Evolutionary conservation across 1,140 invertebrate genomes (phyloP).

Genomic region (Tribolium castaneum): DNA sequence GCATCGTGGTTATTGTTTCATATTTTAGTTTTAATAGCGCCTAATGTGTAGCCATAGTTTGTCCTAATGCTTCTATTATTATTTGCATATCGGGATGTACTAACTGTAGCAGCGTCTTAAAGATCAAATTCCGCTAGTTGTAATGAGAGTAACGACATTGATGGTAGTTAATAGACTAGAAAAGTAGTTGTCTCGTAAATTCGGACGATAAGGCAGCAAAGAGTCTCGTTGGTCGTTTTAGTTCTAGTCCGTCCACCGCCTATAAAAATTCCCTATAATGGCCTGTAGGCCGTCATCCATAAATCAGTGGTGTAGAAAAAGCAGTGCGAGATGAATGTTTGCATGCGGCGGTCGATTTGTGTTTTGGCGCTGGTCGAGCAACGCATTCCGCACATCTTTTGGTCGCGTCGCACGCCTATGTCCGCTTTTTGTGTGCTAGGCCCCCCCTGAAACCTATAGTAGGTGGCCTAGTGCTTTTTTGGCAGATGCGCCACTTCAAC

Average conservation of each 20-base stretch:
- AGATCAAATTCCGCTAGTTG: no score
- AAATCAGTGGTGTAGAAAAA: slow-evolving; percentile 60
- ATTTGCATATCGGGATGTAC: not conserved
- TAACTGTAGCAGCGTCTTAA: no score
- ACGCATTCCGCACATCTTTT: slow-evolving; percentile 52
- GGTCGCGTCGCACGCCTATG: slow-evolving; percentile 41
- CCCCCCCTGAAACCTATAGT: slow-evolving; percentile 15
- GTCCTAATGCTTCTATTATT: not conserved
- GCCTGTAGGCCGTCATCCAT: slow-evolving; percentile 56
- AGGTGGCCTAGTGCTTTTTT: slow-evolving; percentile 12
- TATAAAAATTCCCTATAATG: slow-evolving; percentile 15
- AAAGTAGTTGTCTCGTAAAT: slow-evolving; percentile 11
- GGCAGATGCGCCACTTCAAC: slow-evolving; percentile 3
- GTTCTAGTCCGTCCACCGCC: slow-evolving; percentile 1
- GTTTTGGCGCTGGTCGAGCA: slow-evolving; percentile 61
- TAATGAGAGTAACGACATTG: not conserved
- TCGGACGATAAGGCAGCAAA: slow-evolving; percentile 17
- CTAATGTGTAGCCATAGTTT: not conserved
- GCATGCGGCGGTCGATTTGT: slow-evolving; percentile 60
- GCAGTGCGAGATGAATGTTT: slow-evolving; percentile 57
- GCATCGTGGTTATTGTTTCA: not conserved
- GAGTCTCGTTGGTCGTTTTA: slow-evolving; percentile 1
- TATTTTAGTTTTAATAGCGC: not conserved
- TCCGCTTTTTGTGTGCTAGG: slow-evolving; percentile 33
- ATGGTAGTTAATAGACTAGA: not conserved